Conservation (phyloP, 1,140 invertebrate species). For the Drosophila quadrilineata region DNA sequence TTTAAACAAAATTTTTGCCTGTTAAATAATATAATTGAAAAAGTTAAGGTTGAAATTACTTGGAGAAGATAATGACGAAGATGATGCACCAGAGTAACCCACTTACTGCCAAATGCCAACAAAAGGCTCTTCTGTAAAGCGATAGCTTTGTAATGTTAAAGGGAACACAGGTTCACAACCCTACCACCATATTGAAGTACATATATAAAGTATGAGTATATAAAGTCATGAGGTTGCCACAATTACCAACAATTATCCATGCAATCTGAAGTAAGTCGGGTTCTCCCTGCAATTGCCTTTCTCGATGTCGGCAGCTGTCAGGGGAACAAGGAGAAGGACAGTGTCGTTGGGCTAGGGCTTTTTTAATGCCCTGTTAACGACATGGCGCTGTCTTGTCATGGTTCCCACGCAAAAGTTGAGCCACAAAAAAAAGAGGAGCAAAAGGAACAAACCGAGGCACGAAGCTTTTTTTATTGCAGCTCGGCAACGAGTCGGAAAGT, state of each 20-base stretch:
- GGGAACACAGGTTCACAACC: not conserved
- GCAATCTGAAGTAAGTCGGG: too few relatives aligned
- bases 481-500: constrained; percentile 34
- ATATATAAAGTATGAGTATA: not conserved
- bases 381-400: constrained; percentile 9
- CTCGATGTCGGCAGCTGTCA: not conserved
- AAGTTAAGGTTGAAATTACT: too few relatives aligned
- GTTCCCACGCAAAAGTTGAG: not conserved
- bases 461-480: constrained; percentile 19
- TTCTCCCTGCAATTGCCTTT: too few relatives aligned
- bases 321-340: too few relatives aligned
- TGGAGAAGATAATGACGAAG: too few relatives aligned
- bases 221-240: not conserved
- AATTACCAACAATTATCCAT: too few relatives aligned
- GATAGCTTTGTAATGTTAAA: not conserved
- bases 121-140: not conserved
- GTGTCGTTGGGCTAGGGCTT: not conserved
- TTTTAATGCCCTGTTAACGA: constrained; percentile 35
- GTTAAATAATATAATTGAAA: too few relatives aligned
- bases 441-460: too few relatives aligned
- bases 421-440: constrained; percentile 12
- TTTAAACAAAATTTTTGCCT: too few relatives aligned
- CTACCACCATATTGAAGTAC: not conserved
- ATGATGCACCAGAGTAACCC: too few relatives aligned
- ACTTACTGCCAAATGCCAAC: too few relatives aligned